A percentile compares a stretch with the other conserved stretches of the same genome.
These are phyloP conservation scores for Eptesicus fuscus DNA, from an alignment of 2,113 vertebrate species.

Conservation along the genomic window DNA sequence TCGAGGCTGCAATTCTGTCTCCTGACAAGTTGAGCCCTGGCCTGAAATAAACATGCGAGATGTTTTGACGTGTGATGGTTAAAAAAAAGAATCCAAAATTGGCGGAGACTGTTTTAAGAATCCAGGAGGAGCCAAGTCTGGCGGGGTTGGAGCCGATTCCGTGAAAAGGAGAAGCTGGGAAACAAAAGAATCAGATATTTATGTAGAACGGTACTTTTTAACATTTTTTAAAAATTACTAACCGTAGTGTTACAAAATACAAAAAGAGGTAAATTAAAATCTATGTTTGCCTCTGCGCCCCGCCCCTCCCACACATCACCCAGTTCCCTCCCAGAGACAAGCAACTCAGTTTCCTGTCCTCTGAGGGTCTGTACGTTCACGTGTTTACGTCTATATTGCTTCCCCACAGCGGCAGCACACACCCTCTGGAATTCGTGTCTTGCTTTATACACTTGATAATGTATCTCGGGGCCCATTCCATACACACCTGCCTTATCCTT, in stretches of 20 bases:
- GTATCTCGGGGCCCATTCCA: rapidly evolving
- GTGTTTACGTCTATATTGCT: rapidly evolving
- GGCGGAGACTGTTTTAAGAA: slow-evolving; percentile 23
- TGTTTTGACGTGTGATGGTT: slow-evolving; percentile 22
- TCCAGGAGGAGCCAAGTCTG: not conserved
- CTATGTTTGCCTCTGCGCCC: not conserved
- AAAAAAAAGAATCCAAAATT: slow-evolving; percentile 8
- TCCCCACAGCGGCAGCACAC: rapidly evolving
- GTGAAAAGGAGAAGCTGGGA: not conserved
- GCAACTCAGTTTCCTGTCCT: not conserved
- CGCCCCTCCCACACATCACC: not conserved
- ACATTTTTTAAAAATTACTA: not conserved
- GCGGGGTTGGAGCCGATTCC: not conserved
- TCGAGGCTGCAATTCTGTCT: not conserved
- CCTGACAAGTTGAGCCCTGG: not conserved
- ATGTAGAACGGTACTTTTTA: not conserved
- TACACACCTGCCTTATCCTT: not conserved
- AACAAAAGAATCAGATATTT: not conserved
- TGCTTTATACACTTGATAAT: not conserved
- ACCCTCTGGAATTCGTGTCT: not conserved
- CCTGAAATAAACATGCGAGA: slow-evolving; percentile 60
- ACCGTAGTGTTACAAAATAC: not conserved
- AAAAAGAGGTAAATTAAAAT: not conserved
- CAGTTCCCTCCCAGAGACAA: not conserved
- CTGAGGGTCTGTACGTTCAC: not conserved